Conservation (phyloP, 2,888 invertebrate species). For the Esperia sulphurella region DNA sequence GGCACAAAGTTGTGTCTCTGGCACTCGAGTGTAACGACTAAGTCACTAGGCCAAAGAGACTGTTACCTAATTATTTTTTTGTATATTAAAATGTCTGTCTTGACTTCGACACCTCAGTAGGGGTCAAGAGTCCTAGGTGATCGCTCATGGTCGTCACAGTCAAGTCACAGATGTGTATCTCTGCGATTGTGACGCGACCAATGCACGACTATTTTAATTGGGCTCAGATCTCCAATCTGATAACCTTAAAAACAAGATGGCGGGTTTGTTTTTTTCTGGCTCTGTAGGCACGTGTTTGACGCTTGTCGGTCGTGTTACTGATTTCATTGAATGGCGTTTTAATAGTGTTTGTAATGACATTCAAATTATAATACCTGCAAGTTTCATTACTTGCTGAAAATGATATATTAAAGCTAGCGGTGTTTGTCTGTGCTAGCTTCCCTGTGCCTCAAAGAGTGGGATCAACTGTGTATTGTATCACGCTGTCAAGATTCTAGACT, state of each 20-base stretch:
- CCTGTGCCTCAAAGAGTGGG: background rate
- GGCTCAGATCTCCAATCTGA: slow-evolving; percentile 64
- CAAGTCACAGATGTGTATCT: slow-evolving; percentile 64
- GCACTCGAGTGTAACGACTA: no score
- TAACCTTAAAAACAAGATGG: slow-evolving; percentile 61
- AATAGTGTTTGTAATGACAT: slow-evolving; percentile 17
- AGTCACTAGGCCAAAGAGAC: no score
- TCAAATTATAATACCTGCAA: slow-evolving; percentile 4
- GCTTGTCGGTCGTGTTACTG: slow-evolving; percentile 40
- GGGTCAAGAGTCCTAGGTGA: slow-evolving; percentile 45
- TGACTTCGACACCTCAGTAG: no score
- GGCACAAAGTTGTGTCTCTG: no score
- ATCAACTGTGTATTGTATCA: slow-evolving; percentile 10
- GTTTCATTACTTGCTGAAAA: slow-evolving; percentile 4
- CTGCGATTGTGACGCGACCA: slow-evolving; percentile 68
- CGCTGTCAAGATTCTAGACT: slow-evolving; percentile 38
- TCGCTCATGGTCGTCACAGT: slow-evolving; percentile 67
- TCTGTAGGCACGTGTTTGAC: slow-evolving; percentile 62
- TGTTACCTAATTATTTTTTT: no score
- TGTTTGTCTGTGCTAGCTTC: no score
- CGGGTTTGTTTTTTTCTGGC: slow-evolving; percentile 52
- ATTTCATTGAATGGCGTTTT: slow-evolving; percentile 26
- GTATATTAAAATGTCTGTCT: no score
- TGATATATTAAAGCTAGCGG: no score
- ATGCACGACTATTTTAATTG: slow-evolving; percentile 79